Percentiles rank a stretch among this genome's conserved stretches.
phyloP scores from a whole-genome alignment of 2,797 vertebrate species.

The Apogon talboti region DNA sequence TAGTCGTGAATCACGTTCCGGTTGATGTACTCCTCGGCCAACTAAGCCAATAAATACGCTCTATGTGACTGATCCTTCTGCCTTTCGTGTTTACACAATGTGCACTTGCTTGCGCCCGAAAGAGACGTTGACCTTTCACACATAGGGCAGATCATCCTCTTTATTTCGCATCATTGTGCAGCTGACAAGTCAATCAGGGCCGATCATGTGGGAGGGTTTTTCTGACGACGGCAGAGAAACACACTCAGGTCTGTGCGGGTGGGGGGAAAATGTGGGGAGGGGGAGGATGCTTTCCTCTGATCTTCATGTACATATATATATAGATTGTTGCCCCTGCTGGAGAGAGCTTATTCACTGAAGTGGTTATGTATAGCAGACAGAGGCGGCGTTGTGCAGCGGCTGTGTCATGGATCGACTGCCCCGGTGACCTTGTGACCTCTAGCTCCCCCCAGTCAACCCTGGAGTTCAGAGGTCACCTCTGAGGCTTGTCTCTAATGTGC shows the following conservation, averaged over 20 bases:
- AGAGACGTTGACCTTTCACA: constrained; percentile 77
- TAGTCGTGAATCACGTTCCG: constrained; percentile 42
- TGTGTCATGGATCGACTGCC: constrained; percentile 65
- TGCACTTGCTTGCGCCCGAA: constrained; percentile 52
- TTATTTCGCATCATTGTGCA: constrained; percentile 68
- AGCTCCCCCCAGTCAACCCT: constrained; percentile 34
- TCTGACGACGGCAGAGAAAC: constrained; percentile 25
- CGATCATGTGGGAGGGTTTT: constrained; percentile 40
- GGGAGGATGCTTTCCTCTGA: constrained; percentile 58
- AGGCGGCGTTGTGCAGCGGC: constrained; percentile 50
- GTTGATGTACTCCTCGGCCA: constrained; percentile 35
- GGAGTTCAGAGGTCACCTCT: constrained; percentile 64
- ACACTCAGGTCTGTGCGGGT: constrained; percentile 21
- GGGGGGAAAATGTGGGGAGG: constrained; percentile 16
- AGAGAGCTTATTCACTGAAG: constrained; percentile 60
- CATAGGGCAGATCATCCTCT: constrained; percentile 58
- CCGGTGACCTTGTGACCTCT: constrained; percentile 62
- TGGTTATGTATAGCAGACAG: constrained; percentile 49
- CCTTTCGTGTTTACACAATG: constrained; percentile 72
- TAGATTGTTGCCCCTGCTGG: constrained; percentile 63
- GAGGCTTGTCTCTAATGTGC: constrained; percentile 44
- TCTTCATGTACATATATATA: constrained; percentile 61
- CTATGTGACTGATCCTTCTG: constrained; percentile 64
- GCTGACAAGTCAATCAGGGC: constrained; percentile 61
- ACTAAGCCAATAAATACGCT: constrained; percentile 62